A percentile compares a stretch with the other conserved stretches of the same genome.
Evolutionary conservation across 2,797 vertebrate genomes (phyloP).

Genomic region (Chelon auratus): DNA sequence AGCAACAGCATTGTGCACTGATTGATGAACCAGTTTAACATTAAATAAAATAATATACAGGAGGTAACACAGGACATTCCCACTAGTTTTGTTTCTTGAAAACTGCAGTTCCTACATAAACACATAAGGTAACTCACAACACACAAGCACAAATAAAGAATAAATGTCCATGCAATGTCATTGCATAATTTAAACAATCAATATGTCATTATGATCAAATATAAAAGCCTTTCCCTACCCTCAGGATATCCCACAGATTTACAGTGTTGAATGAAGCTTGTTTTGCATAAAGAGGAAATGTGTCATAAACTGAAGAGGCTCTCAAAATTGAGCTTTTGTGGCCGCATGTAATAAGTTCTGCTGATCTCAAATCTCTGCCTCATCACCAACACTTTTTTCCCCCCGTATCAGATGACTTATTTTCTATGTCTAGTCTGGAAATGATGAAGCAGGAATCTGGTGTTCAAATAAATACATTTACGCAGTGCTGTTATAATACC

Average conservation of each 20-base stretch:
- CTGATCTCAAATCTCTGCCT: constrained; percentile 29
- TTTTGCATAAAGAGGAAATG: constrained; percentile 20
- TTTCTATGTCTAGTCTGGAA: neutral
- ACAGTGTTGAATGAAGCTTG: neutral
- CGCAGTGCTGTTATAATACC: constrained; percentile 1
- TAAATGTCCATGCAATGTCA: neutral
- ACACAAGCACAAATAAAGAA: neutral
- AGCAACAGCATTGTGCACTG: neutral
- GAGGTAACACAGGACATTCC: neutral
- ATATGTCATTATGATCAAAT: neutral
- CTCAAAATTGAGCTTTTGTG: neutral
- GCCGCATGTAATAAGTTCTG: constrained; percentile 5
- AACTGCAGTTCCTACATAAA: neutral
- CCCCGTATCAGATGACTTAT: neutral
- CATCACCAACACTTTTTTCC: constrained; percentile 6
- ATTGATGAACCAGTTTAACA: constrained; percentile 4
- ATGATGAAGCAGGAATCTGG: constrained; percentile 10
- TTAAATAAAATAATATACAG: neutral
- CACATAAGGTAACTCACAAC: neutral
- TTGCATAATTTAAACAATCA: neutral
- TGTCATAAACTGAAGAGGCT: constrained; percentile 21
- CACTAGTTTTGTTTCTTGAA: neutral
- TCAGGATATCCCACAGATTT: neutral
- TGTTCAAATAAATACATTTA: constrained; percentile 21
- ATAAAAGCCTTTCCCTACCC: neutral